Conservation (phyloP, 2,888 invertebrate species). For the Eremobia ochroleuca region DNA sequence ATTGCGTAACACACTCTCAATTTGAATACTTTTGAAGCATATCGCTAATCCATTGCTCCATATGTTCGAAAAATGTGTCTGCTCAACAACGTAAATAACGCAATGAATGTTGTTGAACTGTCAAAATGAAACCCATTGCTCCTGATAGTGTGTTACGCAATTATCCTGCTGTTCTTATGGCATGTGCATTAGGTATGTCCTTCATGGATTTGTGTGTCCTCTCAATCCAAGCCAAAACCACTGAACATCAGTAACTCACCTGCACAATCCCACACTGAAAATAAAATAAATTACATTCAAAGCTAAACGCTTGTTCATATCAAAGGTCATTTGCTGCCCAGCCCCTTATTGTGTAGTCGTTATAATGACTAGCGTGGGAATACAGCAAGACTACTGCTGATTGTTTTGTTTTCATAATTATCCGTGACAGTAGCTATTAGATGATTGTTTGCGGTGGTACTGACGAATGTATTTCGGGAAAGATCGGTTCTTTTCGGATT, state of each 20-base stretch:
- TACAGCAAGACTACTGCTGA: slow-evolving; percentile 11
- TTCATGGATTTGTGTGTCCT: too few species aligned
- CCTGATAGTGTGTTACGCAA: too few species aligned
- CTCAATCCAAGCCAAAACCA: neutral
- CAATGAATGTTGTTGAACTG: too few species aligned
- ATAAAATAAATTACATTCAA: slow-evolving; percentile 22
- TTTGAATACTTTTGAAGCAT: too few species aligned
- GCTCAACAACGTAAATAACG: too few species aligned
- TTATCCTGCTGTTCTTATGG: too few species aligned
- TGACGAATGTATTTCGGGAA: neutral
- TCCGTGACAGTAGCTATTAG: neutral
- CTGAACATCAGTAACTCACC: neutral
- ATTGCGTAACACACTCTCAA: too few species aligned
- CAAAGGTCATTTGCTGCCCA: slow-evolving; percentile 48
- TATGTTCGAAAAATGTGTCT: too few species aligned
- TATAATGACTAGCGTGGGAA: slow-evolving; percentile 36
- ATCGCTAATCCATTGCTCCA: too few species aligned
- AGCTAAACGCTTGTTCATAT: slow-evolving; percentile 16
- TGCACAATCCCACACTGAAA: neutral
- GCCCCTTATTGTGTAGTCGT: slow-evolving; percentile 36
- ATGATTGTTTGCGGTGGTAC: neutral
- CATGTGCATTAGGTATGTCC: too few species aligned
- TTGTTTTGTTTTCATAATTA: slow-evolving; percentile 50
- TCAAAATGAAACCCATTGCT: too few species aligned
- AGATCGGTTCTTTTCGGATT: neutral